These are phyloP conservation scores for Dysmachus trigonus DNA, from an alignment of 2,888 invertebrate genomes.

Conservation along the genomic window DNA sequence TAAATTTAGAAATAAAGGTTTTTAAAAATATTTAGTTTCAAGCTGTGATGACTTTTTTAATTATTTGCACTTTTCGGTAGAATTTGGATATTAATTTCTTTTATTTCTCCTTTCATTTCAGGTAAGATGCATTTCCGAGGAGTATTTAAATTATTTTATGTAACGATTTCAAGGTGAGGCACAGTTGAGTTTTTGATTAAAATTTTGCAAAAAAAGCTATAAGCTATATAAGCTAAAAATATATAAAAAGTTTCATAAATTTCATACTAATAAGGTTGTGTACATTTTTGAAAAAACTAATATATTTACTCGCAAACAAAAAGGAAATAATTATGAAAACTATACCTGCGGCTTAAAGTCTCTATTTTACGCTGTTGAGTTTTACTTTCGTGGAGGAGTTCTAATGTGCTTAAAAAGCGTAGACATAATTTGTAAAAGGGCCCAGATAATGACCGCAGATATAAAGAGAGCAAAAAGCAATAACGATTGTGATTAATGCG, in stretches of 20 bases:
- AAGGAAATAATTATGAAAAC: neutral
- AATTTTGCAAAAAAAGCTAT: neutral
- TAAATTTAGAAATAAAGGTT: neutral
- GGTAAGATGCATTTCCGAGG: neutral
- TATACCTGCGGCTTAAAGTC: neutral
- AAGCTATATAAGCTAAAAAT: neutral
- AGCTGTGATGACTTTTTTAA: constrained; percentile 5
- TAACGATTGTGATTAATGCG: neutral
- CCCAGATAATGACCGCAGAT: neutral
- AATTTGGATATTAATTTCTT: neutral
- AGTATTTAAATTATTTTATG: neutral
- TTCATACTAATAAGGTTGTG: neutral
- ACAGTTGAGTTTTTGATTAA: neutral
- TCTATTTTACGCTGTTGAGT: neutral
- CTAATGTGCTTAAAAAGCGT: neutral
- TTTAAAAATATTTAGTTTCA: neutral
- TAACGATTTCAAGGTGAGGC: neutral
- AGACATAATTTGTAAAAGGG: neutral
- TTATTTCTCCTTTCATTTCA: constrained; percentile 6
- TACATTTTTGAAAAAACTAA: neutral
- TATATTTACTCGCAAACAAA: neutral
- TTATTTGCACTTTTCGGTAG: neutral
- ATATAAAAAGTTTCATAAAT: neutral
- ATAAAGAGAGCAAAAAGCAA: neutral
- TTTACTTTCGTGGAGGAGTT: neutral